phyloP scores from a whole-genome alignment of 2,888 invertebrate species.

The Iphiclides podalirius region DNA sequence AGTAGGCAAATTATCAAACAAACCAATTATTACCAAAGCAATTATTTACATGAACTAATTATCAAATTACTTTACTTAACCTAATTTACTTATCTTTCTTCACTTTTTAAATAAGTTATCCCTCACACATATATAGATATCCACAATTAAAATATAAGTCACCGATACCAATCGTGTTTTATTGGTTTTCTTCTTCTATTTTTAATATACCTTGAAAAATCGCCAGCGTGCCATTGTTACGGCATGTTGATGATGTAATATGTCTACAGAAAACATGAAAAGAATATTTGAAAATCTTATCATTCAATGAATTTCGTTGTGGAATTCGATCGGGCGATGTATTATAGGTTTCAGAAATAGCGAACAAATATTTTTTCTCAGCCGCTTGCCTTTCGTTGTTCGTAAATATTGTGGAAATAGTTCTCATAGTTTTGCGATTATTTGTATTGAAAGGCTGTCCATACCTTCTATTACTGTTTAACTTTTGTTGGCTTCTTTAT shows the following conservation, averaged over 20 bases:
- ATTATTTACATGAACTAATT: no score
- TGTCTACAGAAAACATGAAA: not conserved
- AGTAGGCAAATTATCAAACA: no score
- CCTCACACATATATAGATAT: no score
- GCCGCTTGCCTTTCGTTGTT: slow-evolving; percentile 18
- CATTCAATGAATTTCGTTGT: not conserved
- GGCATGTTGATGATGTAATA: not conserved
- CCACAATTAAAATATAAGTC: no score
- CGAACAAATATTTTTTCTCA: not conserved
- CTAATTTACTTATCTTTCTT: no score
- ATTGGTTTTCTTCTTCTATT: not conserved
- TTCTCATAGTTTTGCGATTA: slow-evolving; percentile 16
- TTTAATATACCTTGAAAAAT: not conserved
- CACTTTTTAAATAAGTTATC: no score
- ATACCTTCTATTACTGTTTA: slow-evolving; percentile 4
- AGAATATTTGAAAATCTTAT: not conserved
- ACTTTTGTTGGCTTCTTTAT: slow-evolving; percentile 11
- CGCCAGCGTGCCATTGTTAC: not conserved
- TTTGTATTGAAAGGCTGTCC: slow-evolving; percentile 11
- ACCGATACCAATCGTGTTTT: no score
- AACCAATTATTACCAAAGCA: no score
- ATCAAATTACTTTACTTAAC: no score
- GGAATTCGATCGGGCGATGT: slow-evolving; percentile 10
- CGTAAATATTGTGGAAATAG: slow-evolving; percentile 18
- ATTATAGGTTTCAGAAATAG: slow-evolving; percentile 12